phyloP scores from a whole-genome alignment of 2,888 invertebrate genomes.

The Polydrusus tereticollis region DNA sequence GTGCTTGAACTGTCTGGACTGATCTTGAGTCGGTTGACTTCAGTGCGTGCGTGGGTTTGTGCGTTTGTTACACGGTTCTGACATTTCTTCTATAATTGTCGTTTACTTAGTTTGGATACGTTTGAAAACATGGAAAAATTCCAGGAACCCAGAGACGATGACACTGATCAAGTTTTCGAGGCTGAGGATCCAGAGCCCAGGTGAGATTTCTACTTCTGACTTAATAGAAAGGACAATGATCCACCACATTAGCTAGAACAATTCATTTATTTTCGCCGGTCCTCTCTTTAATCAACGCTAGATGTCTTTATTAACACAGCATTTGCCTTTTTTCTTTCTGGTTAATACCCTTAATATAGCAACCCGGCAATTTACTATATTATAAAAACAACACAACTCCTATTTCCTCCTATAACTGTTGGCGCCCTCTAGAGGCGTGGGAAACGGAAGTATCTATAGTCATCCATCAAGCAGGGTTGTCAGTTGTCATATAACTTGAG shows the following conservation, averaged over 20 bases:
- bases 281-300: no score
- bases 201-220: slow-evolving; percentile 61
- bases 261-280: no score
- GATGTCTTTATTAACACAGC: not conserved
- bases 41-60: slow-evolving; percentile 49
- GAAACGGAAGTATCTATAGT: slow-evolving; percentile 41
- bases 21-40: slow-evolving; percentile 55
- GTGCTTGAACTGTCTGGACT: slow-evolving; percentile 14
- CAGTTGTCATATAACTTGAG: slow-evolving; percentile 6
- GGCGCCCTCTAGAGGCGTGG: slow-evolving; percentile 44
- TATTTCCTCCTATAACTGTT: slow-evolving; percentile 24
- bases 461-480: slow-evolving; percentile 16
- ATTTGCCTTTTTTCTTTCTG: not conserved
- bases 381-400: slow-evolving; percentile 13
- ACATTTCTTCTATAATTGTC: not conserved
- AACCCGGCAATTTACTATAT: slow-evolving; percentile 6
- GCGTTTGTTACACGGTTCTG: slow-evolving; percentile 38
- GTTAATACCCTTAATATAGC: no score
- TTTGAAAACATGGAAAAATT: slow-evolving; percentile 73
- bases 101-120: slow-evolving; percentile 34
- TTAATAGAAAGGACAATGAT: not conserved
- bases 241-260: not conserved
- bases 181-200: slow-evolving; percentile 74
- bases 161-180: slow-evolving; percentile 81
- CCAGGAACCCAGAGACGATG: slow-evolving; percentile 79